Evolutionary conservation across 2,888 invertebrate species (phyloP).

Genomic region (Selenia dentaria): DNA sequence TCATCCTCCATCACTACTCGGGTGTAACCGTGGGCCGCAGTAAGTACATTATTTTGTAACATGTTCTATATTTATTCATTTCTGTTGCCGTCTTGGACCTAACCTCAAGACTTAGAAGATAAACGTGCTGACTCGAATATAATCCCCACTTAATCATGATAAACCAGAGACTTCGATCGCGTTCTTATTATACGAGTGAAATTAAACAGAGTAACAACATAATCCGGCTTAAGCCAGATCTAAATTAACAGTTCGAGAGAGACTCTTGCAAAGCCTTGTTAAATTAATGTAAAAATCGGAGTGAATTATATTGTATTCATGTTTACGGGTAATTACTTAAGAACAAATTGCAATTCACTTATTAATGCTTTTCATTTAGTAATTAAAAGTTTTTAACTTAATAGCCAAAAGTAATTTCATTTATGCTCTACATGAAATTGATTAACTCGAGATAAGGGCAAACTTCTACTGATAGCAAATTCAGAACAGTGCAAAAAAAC

Average conservation of each 20-base stretch:
- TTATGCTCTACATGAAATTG: too few relatives aligned
- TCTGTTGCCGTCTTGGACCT: background rate
- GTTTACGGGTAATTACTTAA: background rate
- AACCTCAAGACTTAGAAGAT: conserved; percentile 8
- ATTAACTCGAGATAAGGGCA: too few relatives aligned
- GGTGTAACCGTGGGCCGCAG: too few relatives aligned
- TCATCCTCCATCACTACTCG: too few relatives aligned
- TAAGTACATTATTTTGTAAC: too few relatives aligned
- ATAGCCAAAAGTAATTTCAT: too few relatives aligned
- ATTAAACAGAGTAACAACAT: conserved; percentile 16
- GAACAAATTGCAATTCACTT: too few relatives aligned
- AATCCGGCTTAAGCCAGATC: conserved; percentile 18
- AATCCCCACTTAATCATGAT: conserved; percentile 19
- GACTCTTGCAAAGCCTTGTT: background rate
- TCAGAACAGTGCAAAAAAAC: too few relatives aligned
- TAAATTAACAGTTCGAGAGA: conserved; percentile 21
- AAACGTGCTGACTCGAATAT: conserved; percentile 5
- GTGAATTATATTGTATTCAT: background rate
- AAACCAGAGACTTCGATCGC: conserved; percentile 20
- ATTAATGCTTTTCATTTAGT: too few relatives aligned
- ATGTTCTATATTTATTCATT: background rate
- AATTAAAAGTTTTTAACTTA: too few relatives aligned
- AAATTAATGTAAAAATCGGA: background rate
- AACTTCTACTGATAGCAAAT: too few relatives aligned
- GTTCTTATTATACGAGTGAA: conserved; percentile 21